These are phyloP conservation scores for Montipora efflorescens DNA, from an alignment of 64 coral and sea anemone species.

Conservation along the genomic window DNA sequence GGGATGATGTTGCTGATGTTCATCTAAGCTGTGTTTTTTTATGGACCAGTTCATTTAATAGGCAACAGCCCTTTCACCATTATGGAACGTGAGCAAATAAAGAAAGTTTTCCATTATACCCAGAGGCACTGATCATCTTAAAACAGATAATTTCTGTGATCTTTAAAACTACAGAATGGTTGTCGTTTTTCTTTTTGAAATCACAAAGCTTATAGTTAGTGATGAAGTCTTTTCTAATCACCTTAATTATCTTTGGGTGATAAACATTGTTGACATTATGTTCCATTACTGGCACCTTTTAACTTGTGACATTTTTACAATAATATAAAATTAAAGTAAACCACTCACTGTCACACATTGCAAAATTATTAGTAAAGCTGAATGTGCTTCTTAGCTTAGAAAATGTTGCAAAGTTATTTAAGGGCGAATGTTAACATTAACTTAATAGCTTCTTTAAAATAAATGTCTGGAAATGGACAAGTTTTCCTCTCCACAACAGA, in stretches of 20 bases:
- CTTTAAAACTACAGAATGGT: neutral
- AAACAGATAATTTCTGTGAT: neutral
- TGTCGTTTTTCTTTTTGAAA: neutral
- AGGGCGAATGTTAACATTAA: neutral
- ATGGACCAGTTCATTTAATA: constrained; percentile 57
- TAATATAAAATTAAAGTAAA: neutral
- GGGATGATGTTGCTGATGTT: constrained; percentile 30
- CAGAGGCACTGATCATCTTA: neutral
- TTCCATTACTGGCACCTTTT: neutral
- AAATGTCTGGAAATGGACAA: neutral
- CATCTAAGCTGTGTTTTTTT: constrained; percentile 67
- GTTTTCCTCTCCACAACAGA: neutral
- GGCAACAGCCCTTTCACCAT: constrained; percentile 59
- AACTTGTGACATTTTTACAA: neutral
- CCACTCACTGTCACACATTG: neutral
- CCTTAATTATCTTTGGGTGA: too few relatives aligned
- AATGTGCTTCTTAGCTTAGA: neutral
- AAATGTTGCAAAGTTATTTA: neutral
- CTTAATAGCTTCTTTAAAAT: neutral
- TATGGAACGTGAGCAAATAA: neutral
- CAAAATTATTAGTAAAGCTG: neutral
- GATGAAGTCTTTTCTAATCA: neutral
- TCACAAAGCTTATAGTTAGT: neutral
- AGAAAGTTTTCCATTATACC: neutral
- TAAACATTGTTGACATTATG: neutral